Evolutionary conservation across 1,140 invertebrate genomes (phyloP).

Genomic region (Drosophila funebris): DNA sequence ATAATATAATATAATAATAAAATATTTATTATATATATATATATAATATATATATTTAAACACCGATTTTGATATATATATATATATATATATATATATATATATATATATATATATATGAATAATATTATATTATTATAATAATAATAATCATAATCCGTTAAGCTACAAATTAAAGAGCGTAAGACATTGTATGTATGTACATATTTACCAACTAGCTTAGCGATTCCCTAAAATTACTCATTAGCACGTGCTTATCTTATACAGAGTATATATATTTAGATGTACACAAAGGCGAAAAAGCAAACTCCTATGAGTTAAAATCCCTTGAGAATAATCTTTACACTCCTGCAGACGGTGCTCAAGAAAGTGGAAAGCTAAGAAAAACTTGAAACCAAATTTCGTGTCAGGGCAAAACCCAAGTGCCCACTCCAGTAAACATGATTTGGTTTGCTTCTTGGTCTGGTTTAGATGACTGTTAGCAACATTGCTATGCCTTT

Average conservation of each 20-base stretch:
- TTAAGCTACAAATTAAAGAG: not conserved
- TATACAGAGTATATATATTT: conserved; percentile 7
- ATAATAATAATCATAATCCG: not conserved
- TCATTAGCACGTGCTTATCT: conserved; percentile 70
- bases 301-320: not conserved
- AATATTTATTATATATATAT: not conserved
- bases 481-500: conserved; percentile 1
- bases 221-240: conserved; percentile 36
- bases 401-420: conserved; percentile 18
- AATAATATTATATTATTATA: too few relatives aligned
- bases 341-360: not conserved
- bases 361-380: conserved; percentile 37
- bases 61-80: too few relatives aligned
- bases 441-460: conserved; percentile 12
- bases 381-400: conserved; percentile 43
- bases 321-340: not conserved
- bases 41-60: too few relatives aligned
- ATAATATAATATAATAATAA: not conserved
- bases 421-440: not conserved
- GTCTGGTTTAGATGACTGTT: conserved; percentile 8
- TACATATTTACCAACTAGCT: not conserved
- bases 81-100: too few relatives aligned
- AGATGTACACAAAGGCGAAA: conserved; percentile 5
- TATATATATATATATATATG: too few relatives aligned
- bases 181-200: not conserved